These are phyloP conservation scores for Atherinosoma microstoma DNA, from an alignment of 2,797 vertebrate species.

Conservation along the genomic window DNA sequence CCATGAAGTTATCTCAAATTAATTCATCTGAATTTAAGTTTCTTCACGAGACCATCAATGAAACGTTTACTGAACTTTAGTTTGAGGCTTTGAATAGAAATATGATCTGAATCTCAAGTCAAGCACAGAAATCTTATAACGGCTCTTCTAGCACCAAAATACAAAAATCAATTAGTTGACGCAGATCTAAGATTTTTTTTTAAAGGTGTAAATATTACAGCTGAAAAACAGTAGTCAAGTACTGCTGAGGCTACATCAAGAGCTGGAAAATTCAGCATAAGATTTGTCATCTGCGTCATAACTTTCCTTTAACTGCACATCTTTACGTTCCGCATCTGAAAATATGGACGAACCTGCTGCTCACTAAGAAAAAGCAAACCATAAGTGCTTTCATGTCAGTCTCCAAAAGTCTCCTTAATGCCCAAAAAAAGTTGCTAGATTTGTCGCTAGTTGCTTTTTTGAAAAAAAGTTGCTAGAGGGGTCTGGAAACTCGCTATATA, in stretches of 20 bases:
- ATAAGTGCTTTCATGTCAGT: no score
- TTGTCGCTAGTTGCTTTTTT: no score
- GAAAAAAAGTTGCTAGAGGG: no score
- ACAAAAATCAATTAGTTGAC: constrained; percentile 20
- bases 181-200: not conserved
- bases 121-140: constrained; percentile 8
- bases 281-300: not conserved
- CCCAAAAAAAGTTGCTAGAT: no score
- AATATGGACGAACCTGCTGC: constrained; percentile 46
- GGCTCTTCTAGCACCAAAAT: constrained; percentile 47
- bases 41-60: not conserved
- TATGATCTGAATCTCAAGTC: constrained; percentile 18
- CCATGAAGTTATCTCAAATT: not conserved
- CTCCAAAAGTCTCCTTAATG: no score
- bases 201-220: constrained; percentile 6
- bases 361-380: no score
- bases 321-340: not conserved
- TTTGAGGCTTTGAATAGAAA: constrained; percentile 39
- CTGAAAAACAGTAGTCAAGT: constrained; percentile 23
- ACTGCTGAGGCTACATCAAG: constrained; percentile 31
- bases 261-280: constrained; percentile 13
- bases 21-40: not conserved
- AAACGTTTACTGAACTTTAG: not conserved
- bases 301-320: not conserved
- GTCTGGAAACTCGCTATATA: no score